Percentiles rank a stretch among this genome's conserved stretches.
These are phyloP conservation scores for Alviniconcha marisindica DNA, from an alignment of 1,140 invertebrate genomes.

Conservation along the genomic window DNA sequence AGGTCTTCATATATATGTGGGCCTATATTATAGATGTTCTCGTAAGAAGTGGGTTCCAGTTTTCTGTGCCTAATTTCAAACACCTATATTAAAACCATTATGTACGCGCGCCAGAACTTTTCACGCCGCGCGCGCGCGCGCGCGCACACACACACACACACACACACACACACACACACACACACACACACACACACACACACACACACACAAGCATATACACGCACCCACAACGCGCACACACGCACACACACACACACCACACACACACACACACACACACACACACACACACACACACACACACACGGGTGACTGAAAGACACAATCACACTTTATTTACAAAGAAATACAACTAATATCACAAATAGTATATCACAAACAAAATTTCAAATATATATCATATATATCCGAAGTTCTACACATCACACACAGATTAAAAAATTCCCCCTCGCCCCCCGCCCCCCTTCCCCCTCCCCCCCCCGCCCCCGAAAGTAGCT, in stretches of 20 bases:
- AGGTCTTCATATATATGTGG: no score
- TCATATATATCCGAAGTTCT: no score
- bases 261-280: background rate
- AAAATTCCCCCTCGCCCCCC: background rate
- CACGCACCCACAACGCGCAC: background rate
- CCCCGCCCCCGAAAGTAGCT: background rate
- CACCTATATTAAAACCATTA: no score
- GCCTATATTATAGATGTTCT: no score
- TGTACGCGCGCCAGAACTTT: no score
- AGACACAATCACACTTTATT: conserved; percentile 14
- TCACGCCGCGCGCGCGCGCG: background rate
- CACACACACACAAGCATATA: background rate
- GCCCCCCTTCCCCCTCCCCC: background rate
- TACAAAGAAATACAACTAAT: background rate
- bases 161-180: conserved; percentile 6
- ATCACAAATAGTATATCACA: background rate
- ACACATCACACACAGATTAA: background rate
- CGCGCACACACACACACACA: background rate
- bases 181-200: background rate
- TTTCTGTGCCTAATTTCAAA: no score
- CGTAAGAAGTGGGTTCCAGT: no score
- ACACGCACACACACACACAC: conserved; percentile 16
- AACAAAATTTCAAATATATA: no score
- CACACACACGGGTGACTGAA: background rate
- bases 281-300: background rate